phyloP scores from a whole-genome alignment of 2,113 vertebrate species.

The Camelus dromedarius region DNA sequence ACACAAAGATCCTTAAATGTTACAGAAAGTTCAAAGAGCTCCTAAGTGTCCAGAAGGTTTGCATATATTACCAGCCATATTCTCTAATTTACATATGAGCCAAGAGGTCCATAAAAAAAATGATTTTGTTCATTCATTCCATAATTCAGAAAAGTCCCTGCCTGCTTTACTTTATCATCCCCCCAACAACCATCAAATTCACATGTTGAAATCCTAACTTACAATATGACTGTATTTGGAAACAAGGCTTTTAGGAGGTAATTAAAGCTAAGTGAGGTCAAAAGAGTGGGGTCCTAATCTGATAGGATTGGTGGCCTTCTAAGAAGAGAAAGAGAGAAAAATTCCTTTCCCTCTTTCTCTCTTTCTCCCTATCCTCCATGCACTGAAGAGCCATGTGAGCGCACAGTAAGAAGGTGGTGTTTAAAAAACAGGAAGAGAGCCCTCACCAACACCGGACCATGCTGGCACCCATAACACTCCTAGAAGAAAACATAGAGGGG shows the following conservation, averaged over 20 bases:
- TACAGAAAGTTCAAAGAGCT: slow-evolving; percentile 70
- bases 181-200: not conserved
- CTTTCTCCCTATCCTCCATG: not conserved
- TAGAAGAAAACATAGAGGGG: not conserved
- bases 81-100: slow-evolving; percentile 28
- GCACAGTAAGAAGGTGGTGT: not conserved
- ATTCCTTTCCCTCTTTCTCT: not conserved
- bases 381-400: not conserved
- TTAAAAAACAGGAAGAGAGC: not conserved
- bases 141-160: not conserved
- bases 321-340: not conserved
- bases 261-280: not conserved
- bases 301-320: not conserved
- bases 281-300: not conserved
- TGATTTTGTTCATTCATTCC: not conserved
- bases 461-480: not conserved
- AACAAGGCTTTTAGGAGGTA: not conserved
- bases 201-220: not conserved
- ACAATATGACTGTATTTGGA: not conserved
- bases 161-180: not conserved
- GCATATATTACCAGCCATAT: not conserved
- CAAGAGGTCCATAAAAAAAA: not conserved
- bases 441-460: not conserved
- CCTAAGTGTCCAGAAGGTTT: not conserved
- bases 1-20: slow-evolving; percentile 66